Base-by-base conservation (phyloP, 2,888 invertebrate genomes). In the Venustoraphidia nigricollis region DNA sequence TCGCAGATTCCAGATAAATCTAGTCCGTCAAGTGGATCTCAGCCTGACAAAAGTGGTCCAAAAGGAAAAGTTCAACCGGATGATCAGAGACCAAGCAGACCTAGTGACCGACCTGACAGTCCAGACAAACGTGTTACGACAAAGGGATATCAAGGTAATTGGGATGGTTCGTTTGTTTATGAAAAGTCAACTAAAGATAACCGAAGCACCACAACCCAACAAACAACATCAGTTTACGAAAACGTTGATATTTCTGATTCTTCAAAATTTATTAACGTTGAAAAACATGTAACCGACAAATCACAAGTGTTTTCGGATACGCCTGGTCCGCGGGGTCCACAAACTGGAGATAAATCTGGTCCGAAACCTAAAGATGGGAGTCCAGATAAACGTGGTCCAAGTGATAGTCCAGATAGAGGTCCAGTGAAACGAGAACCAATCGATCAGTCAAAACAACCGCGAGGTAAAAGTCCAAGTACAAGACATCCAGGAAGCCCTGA, bases 381-480 rank as follows among this genome's bases (percentile, higher is more conserved):
- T 56, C 42, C 17, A 42, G 27, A 42, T 17, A 42, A 42, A 42
- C 10, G 3, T 42, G 42, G 34, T 34, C 55, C 69, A 0, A 70
- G 70, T 46, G 62, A 63, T 46, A 50, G 54, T 2, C 63, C 59
- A 0, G 62, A 63, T 35, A 64, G 62, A 35, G 53, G 52, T 44
- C 52, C 55, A 3, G 59, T 60, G 0, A 55, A 61, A 13, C 69
- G 64, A 59, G 55, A 58, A 2, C 68, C 71, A 2, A 70, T 66
- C 34, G 73, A 74, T 59, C 63, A 69, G 54, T 66, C 69, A 39
- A 69, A 71, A 0, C 70, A 66, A 57, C 79, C 78, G 27, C 70
- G 74, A 52, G 81, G 81, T 56, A 81, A 65, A 42, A 67, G 66
- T 42, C 63, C 67, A 1, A 54, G 63, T 37, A 74, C 66, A 56